Conservation (phyloP, 2,797 vertebrate genomes). For the Pachyuromys duprasi region DNA sequence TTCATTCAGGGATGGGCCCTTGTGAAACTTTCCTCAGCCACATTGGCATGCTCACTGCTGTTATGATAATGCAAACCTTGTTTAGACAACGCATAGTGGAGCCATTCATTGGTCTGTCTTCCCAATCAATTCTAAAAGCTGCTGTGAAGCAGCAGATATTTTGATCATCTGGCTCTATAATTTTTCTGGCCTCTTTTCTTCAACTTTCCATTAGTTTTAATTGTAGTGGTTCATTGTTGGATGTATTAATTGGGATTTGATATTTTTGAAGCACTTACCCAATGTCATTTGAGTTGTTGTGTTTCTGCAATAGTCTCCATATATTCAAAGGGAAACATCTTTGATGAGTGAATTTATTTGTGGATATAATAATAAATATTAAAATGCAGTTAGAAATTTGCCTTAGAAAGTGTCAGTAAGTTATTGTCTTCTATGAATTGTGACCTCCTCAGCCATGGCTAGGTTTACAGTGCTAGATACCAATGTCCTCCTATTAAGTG, state of each 20-base stretch:
- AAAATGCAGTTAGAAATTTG: not conserved
- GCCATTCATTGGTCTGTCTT: no score
- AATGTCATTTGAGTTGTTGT: not conserved
- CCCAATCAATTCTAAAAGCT: not conserved
- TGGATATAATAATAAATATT: not conserved
- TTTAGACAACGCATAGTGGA: not conserved
- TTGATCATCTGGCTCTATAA: not conserved
- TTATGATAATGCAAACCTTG: not conserved
- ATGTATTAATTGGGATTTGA: not conserved
- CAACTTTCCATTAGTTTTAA: not conserved
- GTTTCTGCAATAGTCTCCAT: not conserved
- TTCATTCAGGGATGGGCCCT: not conserved
- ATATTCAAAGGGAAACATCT: not conserved
- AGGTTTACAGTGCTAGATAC: not conserved
- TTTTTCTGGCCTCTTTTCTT: not conserved
- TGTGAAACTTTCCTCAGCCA: no score
- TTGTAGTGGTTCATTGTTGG: not conserved
- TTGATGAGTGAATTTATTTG: not conserved
- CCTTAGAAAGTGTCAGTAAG: not conserved
- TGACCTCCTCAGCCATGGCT: not conserved
- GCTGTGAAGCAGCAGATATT: not conserved
- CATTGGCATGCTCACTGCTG: not conserved
- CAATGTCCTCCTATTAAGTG: not conserved
- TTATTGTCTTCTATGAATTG: not conserved
- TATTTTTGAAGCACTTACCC: not conserved